Evolutionary conservation across 2,888 invertebrate genomes (phyloP).

Genomic region (Chymomyza fuscimana): DNA sequence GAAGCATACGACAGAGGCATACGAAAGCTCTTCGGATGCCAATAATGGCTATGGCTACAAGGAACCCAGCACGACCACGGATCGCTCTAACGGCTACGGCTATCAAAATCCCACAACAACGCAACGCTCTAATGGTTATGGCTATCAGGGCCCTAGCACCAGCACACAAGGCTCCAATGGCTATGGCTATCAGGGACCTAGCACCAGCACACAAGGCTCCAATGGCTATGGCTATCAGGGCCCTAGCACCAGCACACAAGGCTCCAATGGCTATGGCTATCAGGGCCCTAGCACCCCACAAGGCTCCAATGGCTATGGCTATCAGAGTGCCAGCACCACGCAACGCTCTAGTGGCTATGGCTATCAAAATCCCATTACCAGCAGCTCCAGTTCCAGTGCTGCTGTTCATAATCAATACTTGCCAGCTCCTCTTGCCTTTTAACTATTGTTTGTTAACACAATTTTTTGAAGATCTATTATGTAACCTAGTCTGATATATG

Average conservation of each 20-base stretch:
- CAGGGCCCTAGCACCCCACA: neutral
- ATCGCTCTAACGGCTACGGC: neutral
- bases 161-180: slow-evolving; percentile 23
- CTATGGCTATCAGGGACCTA: slow-evolving; percentile 40
- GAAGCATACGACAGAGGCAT: slow-evolving; percentile 42
- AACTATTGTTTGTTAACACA: slow-evolving; percentile 13
- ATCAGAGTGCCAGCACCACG: slow-evolving; percentile 3
- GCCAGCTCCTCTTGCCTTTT: slow-evolving; percentile 25
- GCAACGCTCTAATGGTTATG: slow-evolving; percentile 8
- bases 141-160: slow-evolving; percentile 1
- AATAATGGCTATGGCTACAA: neutral
- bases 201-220: neutral
- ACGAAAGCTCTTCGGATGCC: neutral
- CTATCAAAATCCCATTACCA: neutral
- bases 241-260: neutral
- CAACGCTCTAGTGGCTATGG: neutral
- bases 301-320: neutral
- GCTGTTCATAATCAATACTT: slow-evolving; percentile 27
- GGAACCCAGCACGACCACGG: slow-evolving; percentile 10
- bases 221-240: slow-evolving; percentile 8
- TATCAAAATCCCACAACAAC: slow-evolving; percentile 2
- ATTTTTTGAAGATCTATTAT: slow-evolving; percentile 9
- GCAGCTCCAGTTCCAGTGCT: slow-evolving; percentile 4
- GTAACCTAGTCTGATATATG: slow-evolving; percentile 18
- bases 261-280: slow-evolving; percentile 6